Evolutionary conservation across 2,113 vertebrate genomes (phyloP).

Genomic region (Rousettus leschenaultii): DNA sequence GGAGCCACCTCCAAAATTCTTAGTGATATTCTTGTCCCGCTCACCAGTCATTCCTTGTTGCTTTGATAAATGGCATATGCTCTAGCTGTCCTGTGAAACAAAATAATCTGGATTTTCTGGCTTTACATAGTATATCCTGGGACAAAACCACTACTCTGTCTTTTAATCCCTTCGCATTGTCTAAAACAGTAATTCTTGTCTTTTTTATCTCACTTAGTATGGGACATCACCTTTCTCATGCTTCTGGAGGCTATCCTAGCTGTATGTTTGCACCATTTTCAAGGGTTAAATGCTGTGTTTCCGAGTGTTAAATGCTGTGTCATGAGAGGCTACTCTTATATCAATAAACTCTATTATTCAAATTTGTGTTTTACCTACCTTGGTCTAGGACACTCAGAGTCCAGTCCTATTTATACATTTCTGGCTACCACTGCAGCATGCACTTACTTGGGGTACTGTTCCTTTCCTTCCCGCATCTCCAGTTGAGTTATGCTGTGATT

Average conservation of each 20-base stretch:
- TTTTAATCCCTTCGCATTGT: neutral
- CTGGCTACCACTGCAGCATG: too few relatives aligned
- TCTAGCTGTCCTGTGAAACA: neutral
- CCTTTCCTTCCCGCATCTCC: neutral
- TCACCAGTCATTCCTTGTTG: neutral
- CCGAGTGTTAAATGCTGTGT: neutral
- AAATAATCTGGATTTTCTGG: neutral
- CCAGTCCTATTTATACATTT: neutral
- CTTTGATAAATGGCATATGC: neutral
- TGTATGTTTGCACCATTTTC: neutral
- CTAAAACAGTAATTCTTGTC: neutral
- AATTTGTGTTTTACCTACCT: neutral
- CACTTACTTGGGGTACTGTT: neutral
- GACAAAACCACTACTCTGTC: neutral
- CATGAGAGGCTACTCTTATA: neutral
- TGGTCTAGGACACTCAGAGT: neutral
- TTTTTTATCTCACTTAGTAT: neutral
- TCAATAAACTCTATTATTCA: neutral
- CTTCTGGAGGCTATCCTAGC: neutral
- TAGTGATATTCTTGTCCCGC: neutral
- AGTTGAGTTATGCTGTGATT: neutral
- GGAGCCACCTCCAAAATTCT: neutral
- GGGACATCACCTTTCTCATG: neutral
- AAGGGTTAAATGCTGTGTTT: too few relatives aligned
- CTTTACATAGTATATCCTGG: neutral